Evolutionary conservation across 1,140 invertebrate species (phyloP), one percentile per base, ranked within the genome.

Genomic region (Pteromalus puparum): DNA sequence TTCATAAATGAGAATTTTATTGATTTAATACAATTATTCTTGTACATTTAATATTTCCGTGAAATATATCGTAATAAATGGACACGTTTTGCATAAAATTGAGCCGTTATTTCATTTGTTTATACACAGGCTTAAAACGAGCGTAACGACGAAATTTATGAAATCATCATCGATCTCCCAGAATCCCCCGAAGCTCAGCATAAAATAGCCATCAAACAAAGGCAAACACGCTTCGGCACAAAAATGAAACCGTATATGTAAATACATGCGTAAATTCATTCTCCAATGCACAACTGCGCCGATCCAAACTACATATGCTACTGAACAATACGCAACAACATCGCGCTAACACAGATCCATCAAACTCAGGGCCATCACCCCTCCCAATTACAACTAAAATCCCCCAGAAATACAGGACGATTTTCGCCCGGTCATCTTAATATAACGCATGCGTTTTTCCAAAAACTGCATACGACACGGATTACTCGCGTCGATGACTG

Each of bases 401-500:
- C 28, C 72, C 72, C 28, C n/a, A 74, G 75, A 75, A 74, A 24
- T 42, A 5, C 70, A 53, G 7, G 26, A 70, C 42, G 10, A 24
- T 76, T 74, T 74, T 12, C 34, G 53, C 68, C 24, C 2, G 61
- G 34, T 61, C 81, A 82, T 46, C 61, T 76, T 21, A 53, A 48
- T 28, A 48, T 10, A 61, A 18, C 4, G 70, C 28, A 3, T 48
- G 13, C 21, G 53, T 7, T 61, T 34, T 34, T 74, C 42, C 18
- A 10, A 28, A 53, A 76, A 48, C 34, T 74, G 28, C 34, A 42
- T 53, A 46, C 38, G 38, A 38, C 61, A 0, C 1, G 70, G 70
- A 53, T 77, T 67, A 76, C 21, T 4, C 81, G 3, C 26, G 13
- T 72, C 82, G 75, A 83, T 83, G 75, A 78, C 34, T 38, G 38